phyloP scores from a whole-genome alignment of 2,113 vertebrate genomes.

The Brienomyrus brachyistius region DNA sequence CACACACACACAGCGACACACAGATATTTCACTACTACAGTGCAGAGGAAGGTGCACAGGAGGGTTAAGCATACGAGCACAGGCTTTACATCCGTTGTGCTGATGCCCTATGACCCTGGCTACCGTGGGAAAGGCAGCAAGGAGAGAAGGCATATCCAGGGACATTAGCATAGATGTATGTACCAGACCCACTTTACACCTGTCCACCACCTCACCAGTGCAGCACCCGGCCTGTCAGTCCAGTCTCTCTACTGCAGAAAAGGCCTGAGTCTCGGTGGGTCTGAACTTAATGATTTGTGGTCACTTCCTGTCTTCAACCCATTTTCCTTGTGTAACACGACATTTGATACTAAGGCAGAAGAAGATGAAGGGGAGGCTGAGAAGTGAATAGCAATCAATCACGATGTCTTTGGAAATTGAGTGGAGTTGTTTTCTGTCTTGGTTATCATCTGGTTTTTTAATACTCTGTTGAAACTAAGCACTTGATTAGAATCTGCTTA shows the following conservation, averaged over 20 bases:
- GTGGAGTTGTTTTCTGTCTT: neutral
- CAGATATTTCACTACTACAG: neutral
- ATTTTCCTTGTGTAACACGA: neutral
- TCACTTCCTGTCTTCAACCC: constrained; percentile 10
- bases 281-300: neutral
- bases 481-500: neutral
- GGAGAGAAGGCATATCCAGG: constrained; percentile 56
- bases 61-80: constrained; percentile 3
- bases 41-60: neutral
- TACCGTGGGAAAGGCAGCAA: constrained; percentile 58
- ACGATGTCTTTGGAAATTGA: neutral
- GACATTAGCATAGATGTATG: constrained; percentile 59
- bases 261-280: neutral
- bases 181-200: constrained; percentile 58
- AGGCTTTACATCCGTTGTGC: constrained; percentile 39
- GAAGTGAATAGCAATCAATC: neutral
- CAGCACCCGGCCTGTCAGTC: constrained; percentile 3
- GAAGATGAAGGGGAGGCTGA: neutral
- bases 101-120: constrained; percentile 48
- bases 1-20: neutral
- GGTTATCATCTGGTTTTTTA: neutral
- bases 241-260: neutral
- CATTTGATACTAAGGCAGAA: constrained; percentile 2
- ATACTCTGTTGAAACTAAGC: neutral
- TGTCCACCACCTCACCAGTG: constrained; percentile 39